Evolutionary conservation across 1,140 invertebrate genomes (phyloP).

Genomic region (Alviniconcha marisindica): DNA sequence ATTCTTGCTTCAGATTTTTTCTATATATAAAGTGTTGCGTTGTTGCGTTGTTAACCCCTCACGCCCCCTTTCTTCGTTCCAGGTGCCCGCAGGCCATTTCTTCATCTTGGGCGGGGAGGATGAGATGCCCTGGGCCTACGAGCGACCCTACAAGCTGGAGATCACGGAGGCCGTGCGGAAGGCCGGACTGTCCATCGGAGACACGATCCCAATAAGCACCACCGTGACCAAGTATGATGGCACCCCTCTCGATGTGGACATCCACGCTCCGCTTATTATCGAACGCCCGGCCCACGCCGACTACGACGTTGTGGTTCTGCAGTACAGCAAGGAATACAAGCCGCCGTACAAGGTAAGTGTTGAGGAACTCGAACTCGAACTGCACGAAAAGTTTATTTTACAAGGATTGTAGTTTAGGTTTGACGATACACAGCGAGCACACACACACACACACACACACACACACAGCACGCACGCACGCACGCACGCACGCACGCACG

Average conservation of each 20-base stretch:
- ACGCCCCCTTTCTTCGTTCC: not conserved
- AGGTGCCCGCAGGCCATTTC: constrained; percentile 36
- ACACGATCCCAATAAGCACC: not conserved
- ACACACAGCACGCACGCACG: no score
- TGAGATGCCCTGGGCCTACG: constrained; percentile 56
- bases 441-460: no score
- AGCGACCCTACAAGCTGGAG: constrained; percentile 47
- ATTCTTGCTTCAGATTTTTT: not conserved
- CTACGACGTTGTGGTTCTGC: constrained; percentile 26
- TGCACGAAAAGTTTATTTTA: not conserved
- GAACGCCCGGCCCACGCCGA: constrained; percentile 18
- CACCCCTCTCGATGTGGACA: not conserved
- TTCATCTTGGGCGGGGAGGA: constrained; percentile 48
- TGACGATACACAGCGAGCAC: no score
- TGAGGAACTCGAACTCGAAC: not conserved
- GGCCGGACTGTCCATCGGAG: not conserved
- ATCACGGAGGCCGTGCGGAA: constrained; percentile 40
- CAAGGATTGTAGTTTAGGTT: not conserved
- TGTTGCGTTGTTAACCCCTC: not conserved
- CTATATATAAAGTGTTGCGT: not conserved
- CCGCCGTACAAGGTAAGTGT: constrained; percentile 29
- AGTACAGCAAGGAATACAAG: not conserved
- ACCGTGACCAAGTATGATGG: constrained; percentile 27
- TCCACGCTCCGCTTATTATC: constrained; percentile 16
- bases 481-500: no score